These are phyloP conservation scores for Morone chrysops DNA, from an alignment of 2,113 vertebrate species.

Conservation along the genomic window DNA sequence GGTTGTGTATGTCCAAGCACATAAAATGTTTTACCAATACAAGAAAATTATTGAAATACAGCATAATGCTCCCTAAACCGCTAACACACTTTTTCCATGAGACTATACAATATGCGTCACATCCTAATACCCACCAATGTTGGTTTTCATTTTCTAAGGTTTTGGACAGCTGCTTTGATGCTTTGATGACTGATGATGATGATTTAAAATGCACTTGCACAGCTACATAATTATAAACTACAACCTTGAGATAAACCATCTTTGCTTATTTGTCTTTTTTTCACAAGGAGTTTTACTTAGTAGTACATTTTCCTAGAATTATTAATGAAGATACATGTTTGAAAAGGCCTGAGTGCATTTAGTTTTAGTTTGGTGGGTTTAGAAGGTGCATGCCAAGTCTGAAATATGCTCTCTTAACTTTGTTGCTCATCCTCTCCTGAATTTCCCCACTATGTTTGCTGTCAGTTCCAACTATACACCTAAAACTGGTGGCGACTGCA, in stretches of 20 bases:
- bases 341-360: not conserved
- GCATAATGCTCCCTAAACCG: not conserved
- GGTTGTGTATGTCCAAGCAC: not conserved
- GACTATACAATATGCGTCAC: not conserved
- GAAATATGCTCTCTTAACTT: not conserved
- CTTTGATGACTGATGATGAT: too few species aligned
- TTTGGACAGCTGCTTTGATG: not conserved
- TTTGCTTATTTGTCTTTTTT: not conserved
- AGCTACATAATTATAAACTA: not conserved
- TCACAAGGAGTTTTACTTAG: not conserved
- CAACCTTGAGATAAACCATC: not conserved
- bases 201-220: not conserved
- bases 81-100: not conserved
- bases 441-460: not conserved
- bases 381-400: not conserved
- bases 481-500: not conserved
- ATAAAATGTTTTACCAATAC: not conserved
- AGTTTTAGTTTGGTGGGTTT: not conserved
- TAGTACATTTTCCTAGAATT: not conserved
- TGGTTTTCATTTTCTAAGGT: not conserved
- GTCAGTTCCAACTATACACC: not conserved
- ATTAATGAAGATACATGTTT: not conserved
- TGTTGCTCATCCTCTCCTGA: not conserved
- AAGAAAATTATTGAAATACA: not conserved
- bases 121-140: not conserved